Evolutionary conservation across 2,113 vertebrate genomes (phyloP), one percentile per base, ranked within the genome.

Genomic region (Typhlomys cinereus): DNA sequence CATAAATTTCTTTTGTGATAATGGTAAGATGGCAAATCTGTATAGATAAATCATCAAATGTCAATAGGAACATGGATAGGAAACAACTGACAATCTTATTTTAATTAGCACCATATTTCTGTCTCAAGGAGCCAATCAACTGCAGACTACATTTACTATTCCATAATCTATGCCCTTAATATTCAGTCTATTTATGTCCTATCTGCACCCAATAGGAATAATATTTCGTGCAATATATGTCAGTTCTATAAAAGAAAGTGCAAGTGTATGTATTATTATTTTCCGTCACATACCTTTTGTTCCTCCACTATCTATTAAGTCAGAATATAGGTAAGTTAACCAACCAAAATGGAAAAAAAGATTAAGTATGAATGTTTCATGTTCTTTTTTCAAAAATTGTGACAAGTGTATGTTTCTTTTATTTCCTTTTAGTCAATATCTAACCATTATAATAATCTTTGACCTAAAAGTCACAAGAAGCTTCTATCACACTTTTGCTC

Each of bases 1-100:
- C 17, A 76, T 71, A 83, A 75, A 88, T 88, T 87, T 84, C 21
- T 71, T 81, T 57, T 67, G 5, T 90, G 36, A 88, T 39, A 71
- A 80, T 7, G 44, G 5, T 20, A 88, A 79, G n/a, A 83, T 75
- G 39, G 29, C 10, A 75, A 18, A 8, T 71, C 18, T 83, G 34
- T 1, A 36, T 29, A 61, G 21, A 41, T 14, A 2, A 90, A 29
- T 8, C 25, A 39, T 59, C 61, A 67, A n/a, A 70, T 0, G 67
- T 46, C 85, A 92, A 80, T 34, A 75, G 69, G 48, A 76, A 81
- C 3, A 25, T 27, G 20, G 27, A n/a, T 6, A 64, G 50, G 50
- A 88, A 52, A 79, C 23, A 78, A 48, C 70, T 36, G 64, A 48
- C 2, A 2, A 17, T 34, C 27, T 82, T 86, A 74, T 8, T 62